Conservation (phyloP, 2,113 vertebrate species). For the Colistium nudipinnis region DNA sequence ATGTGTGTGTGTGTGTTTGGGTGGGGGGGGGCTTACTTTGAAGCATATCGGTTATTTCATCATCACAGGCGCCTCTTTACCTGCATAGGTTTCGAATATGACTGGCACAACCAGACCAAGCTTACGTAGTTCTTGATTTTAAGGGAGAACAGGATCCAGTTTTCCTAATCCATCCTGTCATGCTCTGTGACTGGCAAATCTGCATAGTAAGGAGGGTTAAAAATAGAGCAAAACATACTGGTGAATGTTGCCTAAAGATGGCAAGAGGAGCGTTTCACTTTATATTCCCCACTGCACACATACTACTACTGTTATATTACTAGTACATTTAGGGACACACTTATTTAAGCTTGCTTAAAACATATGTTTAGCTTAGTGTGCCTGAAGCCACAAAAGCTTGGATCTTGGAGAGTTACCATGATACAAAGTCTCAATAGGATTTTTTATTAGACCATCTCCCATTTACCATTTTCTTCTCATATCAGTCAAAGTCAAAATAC, state of each 20-base stretch:
- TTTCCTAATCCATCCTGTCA: constrained; percentile 30
- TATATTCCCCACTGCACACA: background rate
- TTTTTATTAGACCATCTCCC: too few relatives aligned
- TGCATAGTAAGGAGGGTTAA: constrained; percentile 34
- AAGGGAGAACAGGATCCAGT: constrained; percentile 22
- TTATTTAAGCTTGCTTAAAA: too few relatives aligned
- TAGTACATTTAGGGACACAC: too few relatives aligned
- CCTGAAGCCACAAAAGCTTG: background rate
- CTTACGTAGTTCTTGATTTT: constrained; percentile 20
- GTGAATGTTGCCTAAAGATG: background rate
- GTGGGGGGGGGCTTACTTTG: constrained; percentile 23
- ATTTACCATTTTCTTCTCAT: too few relatives aligned
- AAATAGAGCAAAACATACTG: constrained; percentile 30
- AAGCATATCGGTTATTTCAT: constrained; percentile 20
- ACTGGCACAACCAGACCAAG: constrained; percentile 22
- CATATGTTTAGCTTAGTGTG: too few relatives aligned
- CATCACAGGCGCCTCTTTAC: constrained; percentile 11
- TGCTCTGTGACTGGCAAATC: constrained; percentile 28
- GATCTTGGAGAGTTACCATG: background rate
- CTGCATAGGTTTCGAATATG: constrained; percentile 17
- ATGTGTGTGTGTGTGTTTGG: too few relatives aligned
- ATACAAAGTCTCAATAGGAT: background rate
- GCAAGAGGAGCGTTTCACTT: background rate
- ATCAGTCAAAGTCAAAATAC: too few relatives aligned
- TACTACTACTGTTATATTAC: too few relatives aligned